Evolutionary conservation across 2,888 invertebrate genomes (phyloP), one percentile per base, ranked within the genome.

Genomic region (Drepanosiphum platanoidis): DNA sequence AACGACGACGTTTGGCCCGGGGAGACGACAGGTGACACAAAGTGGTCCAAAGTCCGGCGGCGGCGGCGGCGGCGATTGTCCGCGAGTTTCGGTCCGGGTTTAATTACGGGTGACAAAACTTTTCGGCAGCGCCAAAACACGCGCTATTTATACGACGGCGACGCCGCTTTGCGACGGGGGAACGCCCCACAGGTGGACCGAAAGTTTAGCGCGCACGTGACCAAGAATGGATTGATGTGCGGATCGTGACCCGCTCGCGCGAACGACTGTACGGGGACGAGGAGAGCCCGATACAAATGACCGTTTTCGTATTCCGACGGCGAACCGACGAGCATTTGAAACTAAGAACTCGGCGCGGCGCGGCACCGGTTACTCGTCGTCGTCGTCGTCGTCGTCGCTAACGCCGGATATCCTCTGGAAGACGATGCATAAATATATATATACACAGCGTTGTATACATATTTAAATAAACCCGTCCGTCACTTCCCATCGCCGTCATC

Each of bases 131-230:
- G 58, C n/a, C 64, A 3, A 22, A n/a, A n/a, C n/a, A n/a, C 4
- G 61, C 27, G 61, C 27, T 8, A 27, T 61, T 61, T 61, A 64
- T 2, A 34, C 68, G 42, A 22, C 22, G 7, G 36, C 15, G n/a
- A n/a, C n/a, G n/a, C n/a, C n/a, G n/a, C n/a, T n/a, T n/a, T n/a
- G n/a, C n/a, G n/a, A n/a, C n/a, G n/a, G n/a, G n/a, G n/a, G n/a
- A n/a, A n/a, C n/a, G n/a, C 22, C 36, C 2, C 83, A 68, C 75
- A 52, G 75, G 52, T 52, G 83, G 68, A 84, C 66, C 18, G 4
- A 84, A 84, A 81, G 58, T 66, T 84, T 68, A 52, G 46, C 71
- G 4, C n/a, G 74, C 74, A 66, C 83, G 83, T 83, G 74, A 83
- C 83, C 52, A 52, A 66, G 18, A 36, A 77, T 46, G 75, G 66